These are phyloP conservation scores for Furnarius figulus DNA, from an alignment of 2,113 vertebrate species.

Conservation along the genomic window DNA sequence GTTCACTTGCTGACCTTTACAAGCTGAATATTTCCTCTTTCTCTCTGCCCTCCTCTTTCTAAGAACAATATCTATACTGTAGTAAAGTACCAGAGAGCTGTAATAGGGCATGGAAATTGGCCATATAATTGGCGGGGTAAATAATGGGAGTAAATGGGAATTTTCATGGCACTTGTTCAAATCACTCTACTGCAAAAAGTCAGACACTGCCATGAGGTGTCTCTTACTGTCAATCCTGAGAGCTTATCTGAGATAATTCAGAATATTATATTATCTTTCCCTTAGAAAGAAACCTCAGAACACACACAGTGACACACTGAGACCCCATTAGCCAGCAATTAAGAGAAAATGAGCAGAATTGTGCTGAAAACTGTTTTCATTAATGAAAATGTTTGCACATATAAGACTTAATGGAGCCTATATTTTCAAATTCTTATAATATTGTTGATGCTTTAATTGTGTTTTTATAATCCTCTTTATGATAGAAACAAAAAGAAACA, in stretches of 20 bases:
- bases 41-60: neutral
- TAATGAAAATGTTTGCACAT: slow-evolving; percentile 48
- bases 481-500: neutral
- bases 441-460: slow-evolving; percentile 1
- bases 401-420: slow-evolving; percentile 17
- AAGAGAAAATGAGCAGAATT: slow-evolving; percentile 34
- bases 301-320: neutral
- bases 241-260: slow-evolving; percentile 32
- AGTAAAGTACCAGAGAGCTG: neutral
- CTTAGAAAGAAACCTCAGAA: slow-evolving; percentile 15
- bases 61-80: neutral
- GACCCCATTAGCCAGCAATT: slow-evolving; percentile 32
- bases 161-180: slow-evolving; percentile 51
- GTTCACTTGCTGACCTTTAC: slow-evolving; percentile 28
- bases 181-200: neutral
- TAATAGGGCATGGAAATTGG: slow-evolving; percentile 25
- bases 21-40: slow-evolving; percentile 2
- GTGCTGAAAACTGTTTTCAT: slow-evolving; percentile 25
- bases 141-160: slow-evolving; percentile 32
- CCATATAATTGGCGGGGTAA: slow-evolving; percentile 46
- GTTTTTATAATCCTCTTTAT: neutral
- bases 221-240: slow-evolving; percentile 3
- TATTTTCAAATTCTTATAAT: slow-evolving; percentile 21
- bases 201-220: neutral
- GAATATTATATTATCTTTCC: slow-evolving; percentile 15